Base-by-base conservation (phyloP, 1,140 invertebrate species). In the Leucophenga varia region DNA sequence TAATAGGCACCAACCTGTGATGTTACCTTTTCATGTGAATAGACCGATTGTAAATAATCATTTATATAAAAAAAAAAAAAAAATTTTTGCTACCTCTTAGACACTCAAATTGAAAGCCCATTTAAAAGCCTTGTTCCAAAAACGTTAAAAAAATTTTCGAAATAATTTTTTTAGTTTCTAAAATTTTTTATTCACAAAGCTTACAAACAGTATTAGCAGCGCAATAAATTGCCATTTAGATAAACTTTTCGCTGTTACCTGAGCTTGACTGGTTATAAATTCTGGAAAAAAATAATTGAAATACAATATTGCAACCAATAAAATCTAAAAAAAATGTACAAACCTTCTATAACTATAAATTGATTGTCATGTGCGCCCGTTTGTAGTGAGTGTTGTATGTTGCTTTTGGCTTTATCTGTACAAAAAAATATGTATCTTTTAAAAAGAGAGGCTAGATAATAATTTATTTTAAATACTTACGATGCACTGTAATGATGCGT, bases 401-500 rank as follows among this genome's bases (percentile, higher is more conserved):
- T 56, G 38, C 65, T 73, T 38, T 72, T 73, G 42, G 70, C 60
- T 34, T 72, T 73, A 42, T 72, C 69, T 73, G 38, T 12, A 49
- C 28, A n/a, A 3, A 7, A 9, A 28, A 25, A 13, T 16, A 12
- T 25, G 3, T 12, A 20, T 4, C 21, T 32, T 38, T 3, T 9
- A 25, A 25, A 25, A 25, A 25, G 22, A 6, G 22, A 25, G 5
- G 22, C 22, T 10, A 25, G 18, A 20, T 6, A 28, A 22, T 22
- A 22, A 20, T 45, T 34, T 37, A 18, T 45, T 43, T 42, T 22
- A 9, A 4, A 22, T 0, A 55, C 71, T 75, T 75, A 82, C 81
- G 80, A 57, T 80, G 78, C 13, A 83, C 63, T 59, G 78, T 78
- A 43, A 82, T 82, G 51, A 78, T 78, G 20, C 79, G 79, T 54